Conservation (phyloP, 2,113 vertebrate species). For the Jacana jacana region DNA sequence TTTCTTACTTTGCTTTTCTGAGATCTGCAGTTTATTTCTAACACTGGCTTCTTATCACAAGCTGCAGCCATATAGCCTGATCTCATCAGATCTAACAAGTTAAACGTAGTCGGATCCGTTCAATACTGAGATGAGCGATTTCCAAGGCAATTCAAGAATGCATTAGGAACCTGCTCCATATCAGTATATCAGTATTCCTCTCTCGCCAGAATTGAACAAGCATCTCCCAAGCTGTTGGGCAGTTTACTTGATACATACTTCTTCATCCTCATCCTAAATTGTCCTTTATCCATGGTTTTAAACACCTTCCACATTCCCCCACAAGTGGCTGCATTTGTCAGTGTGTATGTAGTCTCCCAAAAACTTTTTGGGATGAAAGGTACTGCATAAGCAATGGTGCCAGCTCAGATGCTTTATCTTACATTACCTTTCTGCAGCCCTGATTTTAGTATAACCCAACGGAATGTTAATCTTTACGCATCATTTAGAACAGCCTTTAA, state of each 20-base stretch:
- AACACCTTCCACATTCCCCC: not conserved
- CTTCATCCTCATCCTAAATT: not conserved
- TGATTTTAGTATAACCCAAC: not conserved
- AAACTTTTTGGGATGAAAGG: not conserved
- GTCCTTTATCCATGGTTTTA: not conserved
- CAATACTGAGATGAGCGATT: conserved; percentile 2
- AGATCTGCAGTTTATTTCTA: not conserved
- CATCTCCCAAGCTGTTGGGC: not conserved
- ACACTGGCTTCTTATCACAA: conserved; percentile 18
- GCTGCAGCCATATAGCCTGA: not conserved
- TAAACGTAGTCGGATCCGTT: not conserved
- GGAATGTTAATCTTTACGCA: not conserved
- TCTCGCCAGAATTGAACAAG: not conserved
- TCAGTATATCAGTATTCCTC: not conserved
- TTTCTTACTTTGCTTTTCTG: conserved; percentile 18
- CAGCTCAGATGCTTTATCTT: not conserved
- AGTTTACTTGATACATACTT: not conserved
- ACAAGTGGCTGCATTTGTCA: not conserved
- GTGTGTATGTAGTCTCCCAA: not conserved
- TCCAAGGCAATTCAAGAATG: not conserved
- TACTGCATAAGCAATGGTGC: not conserved
- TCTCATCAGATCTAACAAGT: conserved; percentile 23
- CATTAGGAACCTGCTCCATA: not conserved
- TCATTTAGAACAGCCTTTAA: not conserved
- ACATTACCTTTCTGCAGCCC: not conserved